phyloP scores from a whole-genome alignment of 2,113 vertebrate species.

The Cebus imitator region DNA sequence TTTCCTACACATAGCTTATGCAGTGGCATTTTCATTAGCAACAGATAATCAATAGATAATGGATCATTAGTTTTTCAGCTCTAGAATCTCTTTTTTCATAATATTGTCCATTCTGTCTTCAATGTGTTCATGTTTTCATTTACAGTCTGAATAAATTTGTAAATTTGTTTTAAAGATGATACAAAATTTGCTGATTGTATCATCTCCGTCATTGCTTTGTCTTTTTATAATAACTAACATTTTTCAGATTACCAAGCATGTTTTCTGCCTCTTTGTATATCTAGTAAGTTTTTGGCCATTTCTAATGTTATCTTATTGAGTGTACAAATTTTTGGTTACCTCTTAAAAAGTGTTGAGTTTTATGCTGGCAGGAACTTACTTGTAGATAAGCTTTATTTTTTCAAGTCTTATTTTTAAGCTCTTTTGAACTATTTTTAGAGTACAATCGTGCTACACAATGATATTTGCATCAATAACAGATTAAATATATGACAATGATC shows the following conservation, averaged over 20 bases:
- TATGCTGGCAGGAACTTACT: neutral
- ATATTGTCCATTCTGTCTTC: neutral
- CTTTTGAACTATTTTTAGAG: neutral
- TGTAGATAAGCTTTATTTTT: neutral
- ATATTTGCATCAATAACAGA: too few relatives aligned
- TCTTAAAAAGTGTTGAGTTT: neutral
- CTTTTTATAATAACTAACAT: neutral
- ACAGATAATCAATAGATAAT: too few relatives aligned
- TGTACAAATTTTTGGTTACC: neutral
- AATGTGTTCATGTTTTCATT: neutral
- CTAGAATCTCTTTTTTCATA: neutral
- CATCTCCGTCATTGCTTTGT: neutral
- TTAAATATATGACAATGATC: too few relatives aligned
- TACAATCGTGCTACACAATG: neutral
- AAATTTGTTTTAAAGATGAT: neutral
- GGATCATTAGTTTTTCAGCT: neutral
- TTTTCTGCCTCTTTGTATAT: neutral
- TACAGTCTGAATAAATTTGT: neutral
- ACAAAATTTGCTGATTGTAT: neutral
- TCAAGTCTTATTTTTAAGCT: neutral
- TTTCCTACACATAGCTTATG: neutral
- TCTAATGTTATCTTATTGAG: neutral
- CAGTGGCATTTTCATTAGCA: neutral
- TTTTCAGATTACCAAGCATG: neutral
- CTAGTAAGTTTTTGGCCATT: neutral